Percentiles rank a stretch among this genome's conserved stretches.
Conservation (phyloP, 2,797 vertebrate genomes). For the Melanotaenia pygmaea region DNA sequence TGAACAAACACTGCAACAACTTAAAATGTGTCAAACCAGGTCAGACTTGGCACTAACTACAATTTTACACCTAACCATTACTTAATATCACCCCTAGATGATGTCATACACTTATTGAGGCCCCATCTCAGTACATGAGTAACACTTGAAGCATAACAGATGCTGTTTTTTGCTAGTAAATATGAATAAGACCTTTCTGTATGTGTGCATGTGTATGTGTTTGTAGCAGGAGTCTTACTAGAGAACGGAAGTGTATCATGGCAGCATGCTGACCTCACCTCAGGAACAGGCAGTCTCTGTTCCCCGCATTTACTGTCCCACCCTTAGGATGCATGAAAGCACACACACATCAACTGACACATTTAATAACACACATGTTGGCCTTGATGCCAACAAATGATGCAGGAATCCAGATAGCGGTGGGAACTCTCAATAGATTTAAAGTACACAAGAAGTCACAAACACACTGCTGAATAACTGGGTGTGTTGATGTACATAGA, state of each 20-base stretch:
- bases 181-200: slow-evolving; percentile 32
- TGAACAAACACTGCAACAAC: slow-evolving; percentile 12
- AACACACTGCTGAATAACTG: slow-evolving; percentile 33
- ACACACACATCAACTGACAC: slow-evolving; percentile 38
- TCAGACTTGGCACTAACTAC: slow-evolving; percentile 28
- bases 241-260: slow-evolving; percentile 76
- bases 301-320: slow-evolving; percentile 78
- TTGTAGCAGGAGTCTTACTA: slow-evolving; percentile 42
- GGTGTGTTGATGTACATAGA: slow-evolving; percentile 9
- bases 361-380: slow-evolving; percentile 53
- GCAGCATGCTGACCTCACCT: slow-evolving; percentile 78
- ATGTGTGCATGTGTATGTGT: slow-evolving; percentile 21
- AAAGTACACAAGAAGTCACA: slow-evolving; percentile 26
- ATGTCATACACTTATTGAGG: slow-evolving; percentile 31
- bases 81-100: slow-evolving; percentile 26
- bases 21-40: slow-evolving; percentile 15
- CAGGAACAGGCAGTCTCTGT: slow-evolving; percentile 84
- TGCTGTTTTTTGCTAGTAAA: slow-evolving; percentile 44
- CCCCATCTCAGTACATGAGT: slow-evolving; percentile 4
- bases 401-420: slow-evolving; percentile 61
- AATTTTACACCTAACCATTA: not conserved
- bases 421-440: slow-evolving; percentile 53
- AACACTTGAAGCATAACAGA: slow-evolving; percentile 43
- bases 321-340: slow-evolving; percentile 67
- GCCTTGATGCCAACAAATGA: slow-evolving; percentile 57